phyloP scores from a whole-genome alignment of 2,797 vertebrate species.

The Florisuga fusca region DNA sequence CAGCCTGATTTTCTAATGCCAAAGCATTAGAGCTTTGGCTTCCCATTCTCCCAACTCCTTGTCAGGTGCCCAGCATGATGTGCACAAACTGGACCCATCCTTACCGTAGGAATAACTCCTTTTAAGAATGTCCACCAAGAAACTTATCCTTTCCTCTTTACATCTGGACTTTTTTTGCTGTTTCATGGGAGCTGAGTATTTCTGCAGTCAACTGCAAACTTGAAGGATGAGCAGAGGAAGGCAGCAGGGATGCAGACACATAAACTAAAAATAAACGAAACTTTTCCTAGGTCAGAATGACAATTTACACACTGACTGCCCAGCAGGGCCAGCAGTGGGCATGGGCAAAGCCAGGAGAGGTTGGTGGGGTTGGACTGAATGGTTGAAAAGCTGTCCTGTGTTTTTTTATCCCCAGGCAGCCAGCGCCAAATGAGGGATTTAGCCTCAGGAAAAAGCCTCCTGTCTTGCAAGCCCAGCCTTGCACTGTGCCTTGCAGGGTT shows the following conservation, averaged over 20 bases:
- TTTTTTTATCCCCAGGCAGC: not conserved
- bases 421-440: not conserved
- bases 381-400: not conserved
- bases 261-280: not conserved
- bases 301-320: not conserved
- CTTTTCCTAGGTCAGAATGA: not conserved
- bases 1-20: not conserved
- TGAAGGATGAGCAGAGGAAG: not conserved
- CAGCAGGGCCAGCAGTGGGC: not conserved
- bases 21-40: not conserved
- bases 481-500: not conserved
- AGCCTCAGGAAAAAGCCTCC: not conserved
- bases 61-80: not conserved
- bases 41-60: not conserved
- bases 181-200: not conserved
- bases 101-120: not conserved
- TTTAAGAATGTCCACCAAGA: not conserved
- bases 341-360: not conserved
- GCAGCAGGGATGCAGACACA: not conserved
- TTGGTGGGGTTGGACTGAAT: not conserved
- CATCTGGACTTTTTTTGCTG: not conserved
- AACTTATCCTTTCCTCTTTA: not conserved
- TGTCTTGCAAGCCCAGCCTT: not conserved
- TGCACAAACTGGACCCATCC: not conserved
- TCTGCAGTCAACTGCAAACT: not conserved